Conservation (phyloP, 2,113 vertebrate species). For the Protobothrops mucrosquamatus region DNA sequence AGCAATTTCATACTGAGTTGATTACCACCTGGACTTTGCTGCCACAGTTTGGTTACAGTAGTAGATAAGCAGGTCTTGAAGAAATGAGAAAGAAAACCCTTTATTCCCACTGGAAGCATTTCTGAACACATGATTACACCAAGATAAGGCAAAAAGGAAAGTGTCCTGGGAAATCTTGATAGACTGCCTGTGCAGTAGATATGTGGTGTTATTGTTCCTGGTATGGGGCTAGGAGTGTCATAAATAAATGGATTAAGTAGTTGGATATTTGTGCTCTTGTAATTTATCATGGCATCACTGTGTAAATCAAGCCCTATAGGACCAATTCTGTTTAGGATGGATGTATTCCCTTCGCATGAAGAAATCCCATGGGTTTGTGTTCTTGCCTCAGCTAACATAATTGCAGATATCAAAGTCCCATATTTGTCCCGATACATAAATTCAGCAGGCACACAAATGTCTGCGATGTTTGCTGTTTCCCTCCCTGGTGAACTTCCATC, state of each 20-base stretch:
- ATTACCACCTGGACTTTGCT: constrained; percentile 52
- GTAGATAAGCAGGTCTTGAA: constrained; percentile 37
- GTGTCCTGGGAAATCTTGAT: neutral
- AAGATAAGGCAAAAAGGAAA: neutral
- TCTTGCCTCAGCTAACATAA: neutral
- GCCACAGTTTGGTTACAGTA: constrained; percentile 35
- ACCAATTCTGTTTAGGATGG: neutral
- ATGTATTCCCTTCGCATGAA: neutral
- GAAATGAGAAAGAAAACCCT: neutral
- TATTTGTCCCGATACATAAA: neutral
- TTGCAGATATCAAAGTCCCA: neutral
- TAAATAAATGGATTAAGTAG: neutral
- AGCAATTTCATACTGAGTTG: constrained; percentile 57
- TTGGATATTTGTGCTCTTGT: neutral
- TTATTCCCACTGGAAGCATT: constrained; percentile 18
- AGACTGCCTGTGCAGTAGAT: neutral
- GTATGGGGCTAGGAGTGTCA: neutral
- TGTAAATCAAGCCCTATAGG: neutral
- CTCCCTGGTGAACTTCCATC: neutral
- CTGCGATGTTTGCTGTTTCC: neutral
- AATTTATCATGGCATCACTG: neutral
- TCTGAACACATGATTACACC: neutral
- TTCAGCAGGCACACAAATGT: neutral
- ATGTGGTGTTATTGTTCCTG: neutral
- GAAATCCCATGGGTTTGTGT: neutral